These are phyloP conservation scores for Venusia cambrica DNA, from an alignment of 2,888 invertebrate genomes.

Conservation along the genomic window DNA sequence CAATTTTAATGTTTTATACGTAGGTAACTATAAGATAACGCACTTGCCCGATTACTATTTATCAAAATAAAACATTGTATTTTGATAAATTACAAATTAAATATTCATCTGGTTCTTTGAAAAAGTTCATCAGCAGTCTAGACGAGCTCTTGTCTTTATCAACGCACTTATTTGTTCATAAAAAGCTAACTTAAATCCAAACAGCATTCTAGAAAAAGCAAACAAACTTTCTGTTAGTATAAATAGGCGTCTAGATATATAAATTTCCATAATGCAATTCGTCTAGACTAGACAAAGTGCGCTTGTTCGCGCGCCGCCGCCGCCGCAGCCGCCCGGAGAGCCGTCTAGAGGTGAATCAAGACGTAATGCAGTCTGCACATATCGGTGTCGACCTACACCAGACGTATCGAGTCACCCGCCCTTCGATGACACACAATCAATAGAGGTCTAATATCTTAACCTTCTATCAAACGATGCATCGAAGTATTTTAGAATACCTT, in stretches of 20 bases:
- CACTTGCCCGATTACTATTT: too few relatives aligned
- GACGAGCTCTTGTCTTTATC: conserved; percentile 5
- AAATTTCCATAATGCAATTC: conserved; percentile 78
- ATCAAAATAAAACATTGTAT: too few relatives aligned
- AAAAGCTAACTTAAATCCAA: conserved; percentile 16
- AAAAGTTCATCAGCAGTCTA: conserved; percentile 6
- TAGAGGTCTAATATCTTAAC: conserved; percentile 21
- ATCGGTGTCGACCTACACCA: conserved; percentile 29
- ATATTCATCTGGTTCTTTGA: too few relatives aligned
- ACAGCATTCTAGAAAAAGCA: conserved; percentile 24
- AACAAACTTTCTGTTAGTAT: conserved; percentile 44
- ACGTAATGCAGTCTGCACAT: conserved; percentile 45
- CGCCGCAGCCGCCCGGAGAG: conserved; percentile 45
- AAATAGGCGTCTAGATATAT: conserved; percentile 56
- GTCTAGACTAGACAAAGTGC: conserved; percentile 72
- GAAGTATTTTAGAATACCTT: too few relatives aligned
- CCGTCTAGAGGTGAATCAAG: conserved; percentile 68
- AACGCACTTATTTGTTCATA: conserved; percentile 7
- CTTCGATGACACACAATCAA: conserved; percentile 26
- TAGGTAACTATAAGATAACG: too few relatives aligned
- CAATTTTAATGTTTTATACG: too few relatives aligned
- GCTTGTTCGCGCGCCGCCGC: conserved; percentile 49
- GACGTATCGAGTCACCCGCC: conserved; percentile 27
- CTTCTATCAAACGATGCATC: conserved; percentile 13
- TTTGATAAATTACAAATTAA: too few relatives aligned